A percentile compares a stretch with the other conserved stretches of the same genome.
phyloP scores from a whole-genome alignment of 2,113 vertebrate genomes.

The Montifringilla adamsi region DNA sequence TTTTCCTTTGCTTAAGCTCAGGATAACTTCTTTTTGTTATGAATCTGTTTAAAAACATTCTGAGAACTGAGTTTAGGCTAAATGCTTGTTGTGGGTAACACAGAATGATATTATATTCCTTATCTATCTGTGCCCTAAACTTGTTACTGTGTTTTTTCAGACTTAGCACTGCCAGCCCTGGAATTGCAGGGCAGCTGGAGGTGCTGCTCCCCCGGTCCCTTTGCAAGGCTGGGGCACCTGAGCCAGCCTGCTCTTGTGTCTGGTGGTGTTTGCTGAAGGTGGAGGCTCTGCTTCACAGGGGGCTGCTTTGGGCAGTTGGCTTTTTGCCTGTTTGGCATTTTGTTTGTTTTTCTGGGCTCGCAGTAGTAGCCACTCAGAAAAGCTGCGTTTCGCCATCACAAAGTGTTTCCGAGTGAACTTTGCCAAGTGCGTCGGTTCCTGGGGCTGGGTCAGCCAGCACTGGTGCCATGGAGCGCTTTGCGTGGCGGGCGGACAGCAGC shows the following conservation, averaged over 20 bases:
- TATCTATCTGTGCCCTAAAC: background rate
- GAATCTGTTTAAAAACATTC: background rate
- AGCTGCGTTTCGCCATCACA: background rate
- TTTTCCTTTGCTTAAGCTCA: background rate
- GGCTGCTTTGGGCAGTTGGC: background rate
- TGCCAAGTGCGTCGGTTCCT: fast-evolving
- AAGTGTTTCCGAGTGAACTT: fast-evolving
- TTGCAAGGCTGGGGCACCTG: too few relatives aligned
- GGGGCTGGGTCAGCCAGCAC: background rate
- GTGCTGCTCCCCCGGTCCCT: background rate
- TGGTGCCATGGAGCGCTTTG: fast-evolving
- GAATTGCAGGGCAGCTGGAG: too few relatives aligned
- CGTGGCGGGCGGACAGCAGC: background rate
- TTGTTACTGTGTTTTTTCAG: too few relatives aligned
- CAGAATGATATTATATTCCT: background rate
- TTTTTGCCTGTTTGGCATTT: background rate
- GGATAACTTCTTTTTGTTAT: background rate
- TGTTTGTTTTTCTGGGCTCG: background rate
- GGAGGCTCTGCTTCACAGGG: background rate
- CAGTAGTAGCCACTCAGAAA: background rate
- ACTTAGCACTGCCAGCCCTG: background rate
- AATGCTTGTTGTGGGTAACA: background rate
- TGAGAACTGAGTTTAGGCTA: background rate
- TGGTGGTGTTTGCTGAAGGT: background rate
- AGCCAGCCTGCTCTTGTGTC: background rate